Evolutionary conservation across 2,888 invertebrate species (phyloP).

Genomic region (Psylliodes chrysocephalus): DNA sequence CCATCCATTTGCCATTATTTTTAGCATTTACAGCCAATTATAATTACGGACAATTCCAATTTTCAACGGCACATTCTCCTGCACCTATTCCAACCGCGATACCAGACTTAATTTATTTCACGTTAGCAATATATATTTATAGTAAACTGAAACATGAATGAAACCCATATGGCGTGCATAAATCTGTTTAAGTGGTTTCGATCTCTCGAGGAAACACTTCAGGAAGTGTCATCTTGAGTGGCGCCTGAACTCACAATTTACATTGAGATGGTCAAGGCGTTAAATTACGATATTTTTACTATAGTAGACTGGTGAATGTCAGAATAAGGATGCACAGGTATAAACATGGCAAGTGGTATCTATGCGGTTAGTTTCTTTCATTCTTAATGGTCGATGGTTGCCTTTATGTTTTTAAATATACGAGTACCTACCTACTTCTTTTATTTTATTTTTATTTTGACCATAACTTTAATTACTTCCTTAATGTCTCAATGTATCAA

Average conservation of each 20-base stretch:
- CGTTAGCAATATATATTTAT: conserved; percentile 6
- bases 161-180: conserved; percentile 31
- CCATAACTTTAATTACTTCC: too few species aligned
- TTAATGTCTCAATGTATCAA: too few species aligned
- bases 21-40: too few species aligned
- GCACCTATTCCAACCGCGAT: too few species aligned
- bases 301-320: conserved; percentile 1
- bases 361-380: not conserved
- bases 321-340: not conserved
- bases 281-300: conserved; percentile 24
- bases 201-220: conserved; percentile 20
- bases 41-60: too few species aligned
- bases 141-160: conserved; percentile 24
- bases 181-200: conserved; percentile 28
- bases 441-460: too few species aligned
- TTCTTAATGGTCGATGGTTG: too few species aligned
- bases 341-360: not conserved
- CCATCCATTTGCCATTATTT: too few species aligned
- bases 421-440: too few species aligned
- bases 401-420: too few species aligned
- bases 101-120: conserved; percentile 11
- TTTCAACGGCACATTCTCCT: too few species aligned
- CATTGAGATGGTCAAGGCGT: conserved; percentile 34
- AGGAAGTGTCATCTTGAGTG: conserved; percentile 26
- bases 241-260: conserved; percentile 26